Evolutionary conservation across 2,113 vertebrate genomes (phyloP).

Genomic region (Saguinus imperator): DNA sequence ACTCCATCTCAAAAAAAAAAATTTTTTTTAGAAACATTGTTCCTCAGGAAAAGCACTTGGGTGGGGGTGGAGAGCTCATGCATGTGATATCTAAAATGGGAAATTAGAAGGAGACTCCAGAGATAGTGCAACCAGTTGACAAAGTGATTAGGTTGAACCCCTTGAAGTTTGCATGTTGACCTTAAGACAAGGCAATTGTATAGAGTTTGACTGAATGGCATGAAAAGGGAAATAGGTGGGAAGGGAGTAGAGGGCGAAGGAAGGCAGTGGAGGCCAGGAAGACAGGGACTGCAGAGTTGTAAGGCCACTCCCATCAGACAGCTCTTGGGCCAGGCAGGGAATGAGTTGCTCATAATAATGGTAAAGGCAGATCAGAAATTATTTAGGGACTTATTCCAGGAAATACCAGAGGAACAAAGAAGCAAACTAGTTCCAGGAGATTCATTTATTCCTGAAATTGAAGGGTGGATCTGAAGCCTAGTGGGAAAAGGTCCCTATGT

Average conservation of each 20-base stretch:
- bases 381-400: not conserved
- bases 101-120: not conserved
- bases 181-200: not conserved
- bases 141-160: not conserved
- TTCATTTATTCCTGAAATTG: not conserved
- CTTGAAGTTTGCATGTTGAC: not conserved
- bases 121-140: not conserved
- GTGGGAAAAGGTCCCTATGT: not conserved
- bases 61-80: not conserved
- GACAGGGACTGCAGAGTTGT: fast-evolving
- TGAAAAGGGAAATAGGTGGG: not conserved
- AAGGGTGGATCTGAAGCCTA: not conserved
- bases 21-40: not conserved
- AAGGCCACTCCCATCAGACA: not conserved
- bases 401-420: not conserved
- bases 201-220: not conserved
- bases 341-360: not conserved
- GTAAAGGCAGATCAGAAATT: not conserved
- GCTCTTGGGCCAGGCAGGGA: not conserved
- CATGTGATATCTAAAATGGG: not conserved
- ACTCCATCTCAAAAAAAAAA: too few relatives aligned
- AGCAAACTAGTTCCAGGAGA: not conserved
- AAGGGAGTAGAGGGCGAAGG: not conserved
- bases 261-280: not conserved
- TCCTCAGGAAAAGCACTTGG: not conserved